These are phyloP conservation scores for Ischnura elegans DNA, from an alignment of 2,888 invertebrate species.

Conservation along the genomic window DNA sequence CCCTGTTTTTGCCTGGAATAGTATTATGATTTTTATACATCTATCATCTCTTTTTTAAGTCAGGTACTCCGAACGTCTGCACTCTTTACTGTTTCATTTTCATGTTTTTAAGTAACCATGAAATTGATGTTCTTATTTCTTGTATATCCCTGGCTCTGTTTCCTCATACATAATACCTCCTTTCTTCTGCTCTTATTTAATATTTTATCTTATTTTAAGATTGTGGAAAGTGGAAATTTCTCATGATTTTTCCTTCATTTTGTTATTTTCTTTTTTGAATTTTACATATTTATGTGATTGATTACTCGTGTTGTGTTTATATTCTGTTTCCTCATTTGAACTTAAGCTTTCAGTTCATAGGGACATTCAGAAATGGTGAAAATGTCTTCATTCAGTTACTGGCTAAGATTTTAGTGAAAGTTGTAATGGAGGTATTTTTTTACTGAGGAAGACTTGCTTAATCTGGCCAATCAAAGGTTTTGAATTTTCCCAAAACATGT, in stretches of 20 bases:
- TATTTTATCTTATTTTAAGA: background rate
- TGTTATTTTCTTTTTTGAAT: background rate
- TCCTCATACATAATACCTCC: background rate
- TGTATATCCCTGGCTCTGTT: background rate
- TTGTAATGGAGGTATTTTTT: too few species aligned
- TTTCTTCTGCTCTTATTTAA: background rate
- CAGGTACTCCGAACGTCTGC: background rate
- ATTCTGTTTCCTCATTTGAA: too few species aligned
- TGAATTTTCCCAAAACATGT: background rate
- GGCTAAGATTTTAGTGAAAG: too few species aligned
- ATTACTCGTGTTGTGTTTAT: background rate
- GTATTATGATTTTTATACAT: conserved; percentile 22
- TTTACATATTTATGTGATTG: background rate
- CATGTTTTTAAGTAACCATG: background rate
- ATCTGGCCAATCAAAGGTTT: background rate
- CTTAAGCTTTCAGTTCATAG: background rate
- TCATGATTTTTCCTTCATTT: background rate
- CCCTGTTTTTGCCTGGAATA: background rate
- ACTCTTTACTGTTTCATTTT: background rate
- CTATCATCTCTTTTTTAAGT: too few species aligned
- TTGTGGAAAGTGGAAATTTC: background rate
- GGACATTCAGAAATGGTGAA: too few species aligned
- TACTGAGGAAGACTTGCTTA: background rate
- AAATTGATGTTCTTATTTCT: background rate
- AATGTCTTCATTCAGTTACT: too few species aligned